Conservation (phyloP, 2,888 invertebrate species). For the Proisotoma minuta region DNA sequence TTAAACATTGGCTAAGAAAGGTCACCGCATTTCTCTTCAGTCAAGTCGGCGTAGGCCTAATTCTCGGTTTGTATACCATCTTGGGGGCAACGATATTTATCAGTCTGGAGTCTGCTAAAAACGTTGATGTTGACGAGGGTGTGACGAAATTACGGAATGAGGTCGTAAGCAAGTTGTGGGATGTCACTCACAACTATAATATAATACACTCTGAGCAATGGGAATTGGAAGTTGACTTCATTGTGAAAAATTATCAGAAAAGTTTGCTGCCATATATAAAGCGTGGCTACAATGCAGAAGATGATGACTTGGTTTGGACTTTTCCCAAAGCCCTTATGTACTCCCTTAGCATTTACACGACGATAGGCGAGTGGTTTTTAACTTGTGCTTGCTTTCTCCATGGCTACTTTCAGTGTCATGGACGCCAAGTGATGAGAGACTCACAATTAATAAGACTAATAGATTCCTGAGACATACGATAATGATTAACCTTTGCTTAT, state of each 20-base stretch:
- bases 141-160: conserved; percentile 42
- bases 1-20: conserved; percentile 41
- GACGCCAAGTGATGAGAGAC: too few species aligned
- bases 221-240: conserved; percentile 41
- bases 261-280: conserved; percentile 43
- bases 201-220: conserved; percentile 47
- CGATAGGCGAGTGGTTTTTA: conserved; percentile 48
- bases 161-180: conserved; percentile 48
- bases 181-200: conserved; percentile 48
- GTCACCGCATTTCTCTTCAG: conserved; percentile 41
- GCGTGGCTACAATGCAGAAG: conserved; percentile 42
- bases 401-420: too few species aligned
- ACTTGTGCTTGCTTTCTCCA: too few species aligned
- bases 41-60: conserved; percentile 49
- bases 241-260: conserved; percentile 45
- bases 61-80: conserved; percentile 49
- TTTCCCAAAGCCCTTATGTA: conserved; percentile 50
- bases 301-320: conserved; percentile 48
- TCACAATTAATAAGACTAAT: too few species aligned
- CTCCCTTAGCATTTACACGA: conserved; percentile 49
- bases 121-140: conserved; percentile 37
- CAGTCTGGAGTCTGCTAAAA: conserved; percentile 47
- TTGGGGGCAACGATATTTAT: conserved; percentile 49
- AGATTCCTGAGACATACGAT: too few species aligned
- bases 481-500: too few species aligned